Evolutionary conservation across 2,797 vertebrate species (phyloP).

Genomic region (Rhinella marina): DNA sequence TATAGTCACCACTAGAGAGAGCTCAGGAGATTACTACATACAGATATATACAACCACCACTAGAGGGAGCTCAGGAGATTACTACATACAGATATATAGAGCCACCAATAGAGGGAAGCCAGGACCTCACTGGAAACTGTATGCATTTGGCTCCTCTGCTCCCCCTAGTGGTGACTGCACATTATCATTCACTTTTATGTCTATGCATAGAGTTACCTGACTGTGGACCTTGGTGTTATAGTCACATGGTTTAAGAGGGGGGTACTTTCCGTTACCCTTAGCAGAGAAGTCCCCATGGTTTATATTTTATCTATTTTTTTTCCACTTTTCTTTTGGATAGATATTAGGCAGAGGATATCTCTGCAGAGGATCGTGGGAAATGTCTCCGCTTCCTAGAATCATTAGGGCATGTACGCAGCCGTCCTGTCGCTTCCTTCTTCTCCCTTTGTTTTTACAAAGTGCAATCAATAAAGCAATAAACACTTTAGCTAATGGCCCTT

Average conservation of each 20-base stretch:
- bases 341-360: neutral
- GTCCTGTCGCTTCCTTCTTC: slow-evolving; percentile 42
- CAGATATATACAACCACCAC: too few species aligned
- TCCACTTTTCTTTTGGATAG: neutral
- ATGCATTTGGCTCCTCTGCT: too few species aligned
- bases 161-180: too few species aligned
- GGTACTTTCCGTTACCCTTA: neutral
- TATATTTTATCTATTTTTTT: neutral
- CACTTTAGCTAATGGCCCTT: slow-evolving; percentile 47
- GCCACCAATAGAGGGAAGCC: too few species aligned
- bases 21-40: too few species aligned
- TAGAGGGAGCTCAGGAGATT: too few species aligned
- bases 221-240: neutral
- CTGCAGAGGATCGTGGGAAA: slow-evolving; percentile 1
- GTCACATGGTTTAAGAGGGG: neutral
- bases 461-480: slow-evolving; percentile 45
- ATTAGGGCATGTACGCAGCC: slow-evolving; percentile 15
- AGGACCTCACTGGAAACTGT: too few species aligned
- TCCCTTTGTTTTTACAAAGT: slow-evolving; percentile 27
- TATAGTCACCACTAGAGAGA: too few species aligned
- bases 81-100: too few species aligned
- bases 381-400: slow-evolving; percentile 1
- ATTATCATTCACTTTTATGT: too few species aligned
- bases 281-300: neutral
- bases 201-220: neutral